These are phyloP conservation scores for Molossus alvarezi DNA, from an alignment of 2,797 vertebrate species.

Conservation along the genomic window DNA sequence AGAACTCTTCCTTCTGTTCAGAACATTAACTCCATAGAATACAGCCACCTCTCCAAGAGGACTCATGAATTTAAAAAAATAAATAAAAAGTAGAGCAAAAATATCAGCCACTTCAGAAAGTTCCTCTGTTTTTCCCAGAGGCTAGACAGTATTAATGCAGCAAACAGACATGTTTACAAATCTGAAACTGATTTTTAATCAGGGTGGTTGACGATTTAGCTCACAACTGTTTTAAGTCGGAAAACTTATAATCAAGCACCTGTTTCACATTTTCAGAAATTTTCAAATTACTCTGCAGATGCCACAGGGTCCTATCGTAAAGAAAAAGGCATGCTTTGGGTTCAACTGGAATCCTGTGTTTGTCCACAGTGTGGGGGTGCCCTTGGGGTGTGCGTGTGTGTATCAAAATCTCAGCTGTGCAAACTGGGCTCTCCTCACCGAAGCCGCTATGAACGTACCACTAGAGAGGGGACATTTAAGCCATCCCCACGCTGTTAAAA, in stretches of 20 bases:
- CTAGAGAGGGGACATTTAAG: not conserved
- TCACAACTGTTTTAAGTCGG: slow-evolving; percentile 22
- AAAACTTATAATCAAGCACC: slow-evolving; percentile 52
- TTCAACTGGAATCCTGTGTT: slow-evolving; percentile 6
- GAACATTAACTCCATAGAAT: not conserved
- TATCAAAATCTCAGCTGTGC: slow-evolving; percentile 20
- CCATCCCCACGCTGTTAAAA: slow-evolving; percentile 32
- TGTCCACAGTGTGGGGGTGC: not conserved
- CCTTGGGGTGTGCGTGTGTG: rapidly evolving
- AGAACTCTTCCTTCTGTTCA: not conserved
- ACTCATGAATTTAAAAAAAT: not conserved
- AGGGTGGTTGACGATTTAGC: not conserved
- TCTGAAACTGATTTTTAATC: slow-evolving; percentile 28
- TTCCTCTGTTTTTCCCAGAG: not conserved
- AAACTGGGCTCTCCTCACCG: slow-evolving; percentile 16
- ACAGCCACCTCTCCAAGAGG: not conserved
- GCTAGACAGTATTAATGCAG: slow-evolving; percentile 25
- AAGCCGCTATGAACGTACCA: not conserved
- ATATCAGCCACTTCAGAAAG: not conserved
- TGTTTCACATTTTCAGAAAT: slow-evolving; percentile 38
- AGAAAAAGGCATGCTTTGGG: not conserved
- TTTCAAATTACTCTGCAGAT: not conserved
- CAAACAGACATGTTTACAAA: not conserved
- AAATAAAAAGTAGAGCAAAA: not conserved
- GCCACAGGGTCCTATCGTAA: not conserved